Evolutionary conservation across 2,888 invertebrate genomes (phyloP).

Genomic region (Brachypalpus laphriformis): DNA sequence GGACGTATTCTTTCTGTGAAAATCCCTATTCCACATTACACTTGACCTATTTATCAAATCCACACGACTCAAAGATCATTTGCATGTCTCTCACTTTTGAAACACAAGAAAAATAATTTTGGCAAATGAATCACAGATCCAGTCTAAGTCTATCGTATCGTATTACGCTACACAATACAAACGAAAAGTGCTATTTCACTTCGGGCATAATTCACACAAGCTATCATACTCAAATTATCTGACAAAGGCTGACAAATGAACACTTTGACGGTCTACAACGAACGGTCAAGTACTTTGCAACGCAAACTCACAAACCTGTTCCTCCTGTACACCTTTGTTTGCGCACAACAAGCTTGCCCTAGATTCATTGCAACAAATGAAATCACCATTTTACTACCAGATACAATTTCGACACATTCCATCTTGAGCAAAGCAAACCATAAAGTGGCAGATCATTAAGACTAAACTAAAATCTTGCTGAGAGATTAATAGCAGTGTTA

Average conservation of each 20-base stretch:
- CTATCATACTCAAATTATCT: constrained; percentile 37
- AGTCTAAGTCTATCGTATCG: constrained; percentile 23
- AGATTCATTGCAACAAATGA: constrained; percentile 36
- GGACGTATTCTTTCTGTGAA: background rate
- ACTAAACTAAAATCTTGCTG: background rate
- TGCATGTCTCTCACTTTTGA: constrained; percentile 4
- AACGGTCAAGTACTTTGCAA: constrained; percentile 34
- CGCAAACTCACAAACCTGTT: constrained; percentile 33
- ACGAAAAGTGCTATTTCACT: constrained; percentile 4
- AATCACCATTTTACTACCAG: constrained; percentile 3
- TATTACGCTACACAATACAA: background rate
- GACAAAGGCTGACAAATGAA: constrained; percentile 61
- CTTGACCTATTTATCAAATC: background rate
- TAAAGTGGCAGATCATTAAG: background rate
- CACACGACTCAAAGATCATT: background rate
- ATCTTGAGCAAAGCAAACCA: background rate
- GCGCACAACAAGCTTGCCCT: constrained; percentile 42
- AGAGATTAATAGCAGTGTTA: background rate
- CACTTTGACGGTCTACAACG: constrained; percentile 48
- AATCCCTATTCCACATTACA: background rate
- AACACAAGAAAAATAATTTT: constrained; percentile 32
- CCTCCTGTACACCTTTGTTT: constrained; percentile 56
- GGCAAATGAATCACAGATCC: constrained; percentile 49
- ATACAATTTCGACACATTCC: constrained; percentile 10
- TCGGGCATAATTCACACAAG: background rate